Evolutionary conservation across 1,140 invertebrate genomes (phyloP), one percentile per base, ranked within the genome.

Genomic region (Orchesella cincta): DNA sequence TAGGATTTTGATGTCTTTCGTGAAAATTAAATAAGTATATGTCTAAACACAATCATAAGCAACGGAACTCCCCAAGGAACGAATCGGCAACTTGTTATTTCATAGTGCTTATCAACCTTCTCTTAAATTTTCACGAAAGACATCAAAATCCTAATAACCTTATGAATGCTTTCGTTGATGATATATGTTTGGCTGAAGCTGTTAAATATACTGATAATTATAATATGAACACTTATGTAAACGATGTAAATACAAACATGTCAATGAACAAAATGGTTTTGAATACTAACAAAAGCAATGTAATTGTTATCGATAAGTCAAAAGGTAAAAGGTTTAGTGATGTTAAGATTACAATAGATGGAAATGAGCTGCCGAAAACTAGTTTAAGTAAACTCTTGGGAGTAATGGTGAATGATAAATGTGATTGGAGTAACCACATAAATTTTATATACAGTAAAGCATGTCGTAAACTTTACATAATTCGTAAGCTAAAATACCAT

Each of bases 131-230:
- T 23, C 3, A 33, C 8, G 12, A 29, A 14, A 67, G 5, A 12
- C 29, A 31, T 33, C 8, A 29, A 31, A 31, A 31, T 29, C 8
- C 29, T 12, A 31, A 14, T 2, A 67, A 29, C 23, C 5, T 67
- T 3, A 46, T 76, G 62, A 51, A 76, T 73, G 71, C 35, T 2
- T 73, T 39, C 26, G 71, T 73, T 31, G 71, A 73, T 73, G 71
- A 73, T 31, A 36, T 73, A n/a, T 23, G 20, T 28, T 39, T 46
- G 1, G 34, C 39, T 8, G 71, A 73, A 73, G 2, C n/a, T 2
- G 71, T 73, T 12, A 5, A 51, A 26, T 67, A 67, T 33, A 29
- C 8, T 14, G 12, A 29, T 31, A 29, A 14, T 2, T 29, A 26
- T 1, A 5, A 18, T 8, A 67, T 67, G 26, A 14, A 67, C 2